Percentiles rank a stretch among this genome's conserved stretches.
Evolutionary conservation across 2,888 invertebrate genomes (phyloP).

Genomic region (Eudemis profundana): DNA sequence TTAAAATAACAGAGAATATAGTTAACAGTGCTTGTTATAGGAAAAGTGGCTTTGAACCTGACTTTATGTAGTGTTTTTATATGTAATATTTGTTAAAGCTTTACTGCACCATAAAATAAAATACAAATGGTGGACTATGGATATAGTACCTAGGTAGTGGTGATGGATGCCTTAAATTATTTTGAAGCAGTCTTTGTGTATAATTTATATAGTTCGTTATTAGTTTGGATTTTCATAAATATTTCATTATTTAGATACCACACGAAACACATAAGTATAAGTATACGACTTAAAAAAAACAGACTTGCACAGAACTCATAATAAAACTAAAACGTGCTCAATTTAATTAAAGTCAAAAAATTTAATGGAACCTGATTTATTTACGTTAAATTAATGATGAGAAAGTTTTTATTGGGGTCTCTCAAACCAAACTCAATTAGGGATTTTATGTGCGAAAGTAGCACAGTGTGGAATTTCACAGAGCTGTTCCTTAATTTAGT

Average conservation of each 20-base stretch:
- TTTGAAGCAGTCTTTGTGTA: too few species aligned
- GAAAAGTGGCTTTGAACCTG: not conserved
- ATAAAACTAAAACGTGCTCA: not conserved
- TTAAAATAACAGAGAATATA: conserved; percentile 69
- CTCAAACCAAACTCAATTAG: conserved; percentile 23
- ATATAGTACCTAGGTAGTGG: too few species aligned
- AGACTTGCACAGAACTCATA: not conserved
- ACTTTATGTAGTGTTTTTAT: not conserved
- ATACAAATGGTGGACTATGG: too few species aligned
- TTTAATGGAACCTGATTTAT: conserved; percentile 7
- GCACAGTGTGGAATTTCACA: conserved; percentile 27
- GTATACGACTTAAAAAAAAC: too few species aligned
- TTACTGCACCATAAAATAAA: too few species aligned
- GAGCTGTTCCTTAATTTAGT: conserved; percentile 6
- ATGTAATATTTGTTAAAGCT: too few species aligned
- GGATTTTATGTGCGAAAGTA: conserved; percentile 8
- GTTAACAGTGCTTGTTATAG: conserved; percentile 53
- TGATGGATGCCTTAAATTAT: too few species aligned
- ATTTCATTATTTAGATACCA: not conserved
- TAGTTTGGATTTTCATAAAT: too few species aligned
- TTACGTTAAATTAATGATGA: conserved; percentile 23
- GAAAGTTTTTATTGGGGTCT: conserved; percentile 32
- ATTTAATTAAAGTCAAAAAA: conserved; percentile 12
- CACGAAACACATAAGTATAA: not conserved
- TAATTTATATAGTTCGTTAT: too few species aligned